These are phyloP conservation scores for Dufourea novaeangliae DNA, from an alignment of 1,140 invertebrate genomes.

Conservation along the genomic window DNA sequence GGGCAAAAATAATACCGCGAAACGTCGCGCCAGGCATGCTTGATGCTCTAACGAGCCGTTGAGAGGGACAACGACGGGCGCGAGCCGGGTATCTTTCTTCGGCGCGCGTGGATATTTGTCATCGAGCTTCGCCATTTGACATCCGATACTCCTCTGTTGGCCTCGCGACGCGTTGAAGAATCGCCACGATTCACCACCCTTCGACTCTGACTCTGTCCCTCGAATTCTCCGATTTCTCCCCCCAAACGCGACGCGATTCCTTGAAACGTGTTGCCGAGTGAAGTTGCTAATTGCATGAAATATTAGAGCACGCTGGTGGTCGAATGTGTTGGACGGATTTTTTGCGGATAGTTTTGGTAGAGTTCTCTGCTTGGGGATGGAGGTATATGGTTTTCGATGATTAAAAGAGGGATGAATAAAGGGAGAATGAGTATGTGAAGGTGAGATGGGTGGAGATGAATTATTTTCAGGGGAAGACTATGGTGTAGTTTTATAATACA, in stretches of 20 bases:
- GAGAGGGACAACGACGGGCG: slow-evolving; percentile 62
- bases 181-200: slow-evolving; percentile 65
- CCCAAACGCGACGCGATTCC: slow-evolving; percentile 9
- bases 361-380: background rate
- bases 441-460: too few species aligned
- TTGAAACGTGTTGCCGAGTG: slow-evolving; percentile 24
- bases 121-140: slow-evolving; percentile 73
- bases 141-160: slow-evolving; percentile 72
- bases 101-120: slow-evolving; percentile 72
- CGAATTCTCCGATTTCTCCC: slow-evolving; percentile 55
- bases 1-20: slow-evolving; percentile 66
- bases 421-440: too few species aligned
- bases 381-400: too few species aligned
- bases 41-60: slow-evolving; percentile 73
- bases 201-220: slow-evolving; percentile 31
- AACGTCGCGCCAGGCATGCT: slow-evolving; percentile 52
- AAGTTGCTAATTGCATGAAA: slow-evolving; percentile 51
- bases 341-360: background rate
- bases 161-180: slow-evolving; percentile 63
- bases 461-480: too few species aligned
- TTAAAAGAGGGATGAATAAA: background rate
- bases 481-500: too few species aligned
- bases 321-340: background rate
- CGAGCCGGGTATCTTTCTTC: slow-evolving; percentile 39
- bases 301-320: slow-evolving; percentile 35